Conservation (phyloP, 1,140 invertebrate species). For the Psix sp. region DNA sequence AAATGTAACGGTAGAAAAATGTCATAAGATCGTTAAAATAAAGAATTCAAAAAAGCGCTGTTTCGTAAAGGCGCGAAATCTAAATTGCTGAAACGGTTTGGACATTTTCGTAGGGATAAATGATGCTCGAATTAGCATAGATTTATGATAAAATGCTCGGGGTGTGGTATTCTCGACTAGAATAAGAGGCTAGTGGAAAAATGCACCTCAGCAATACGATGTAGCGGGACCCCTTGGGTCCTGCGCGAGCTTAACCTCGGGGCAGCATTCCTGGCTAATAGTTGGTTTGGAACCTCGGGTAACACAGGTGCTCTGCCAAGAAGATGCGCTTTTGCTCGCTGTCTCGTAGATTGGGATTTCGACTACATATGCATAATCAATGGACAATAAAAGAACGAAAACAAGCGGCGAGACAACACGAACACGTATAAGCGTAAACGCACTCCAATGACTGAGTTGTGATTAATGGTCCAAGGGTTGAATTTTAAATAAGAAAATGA, state of each 20-base stretch:
- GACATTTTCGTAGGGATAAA: conserved; percentile 11
- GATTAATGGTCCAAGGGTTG: conserved; percentile 53
- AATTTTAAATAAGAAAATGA: conserved; percentile 57
- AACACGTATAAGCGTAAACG: conserved; percentile 41
- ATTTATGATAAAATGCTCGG: conserved; percentile 40
- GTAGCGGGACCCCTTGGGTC: conserved; percentile 62
- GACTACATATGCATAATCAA: conserved; percentile 55
- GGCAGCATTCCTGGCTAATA: conserved; percentile 75
- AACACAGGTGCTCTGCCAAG: conserved; percentile 72
- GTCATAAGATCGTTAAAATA: too few relatives aligned
- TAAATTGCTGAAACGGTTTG: conserved; percentile 26
- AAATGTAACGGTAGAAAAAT: too few relatives aligned
- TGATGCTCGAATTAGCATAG: conserved; percentile 26
- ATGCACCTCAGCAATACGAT: conserved; percentile 29
- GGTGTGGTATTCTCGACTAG: conserved; percentile 32
- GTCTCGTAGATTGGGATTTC: conserved; percentile 58
- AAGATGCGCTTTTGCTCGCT: conserved; percentile 61
- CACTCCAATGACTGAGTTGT: conserved; percentile 46
- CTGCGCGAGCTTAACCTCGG: conserved; percentile 68
- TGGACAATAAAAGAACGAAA: conserved; percentile 43
- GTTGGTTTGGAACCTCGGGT: conserved; percentile 72
- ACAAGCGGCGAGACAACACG: conserved; percentile 23
- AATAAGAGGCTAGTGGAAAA: conserved; percentile 42
- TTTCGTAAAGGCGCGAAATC: conserved; percentile 24
- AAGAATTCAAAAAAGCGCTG: not conserved